Conservation (phyloP, 2,888 invertebrate species). For the Beris chalybata region DNA sequence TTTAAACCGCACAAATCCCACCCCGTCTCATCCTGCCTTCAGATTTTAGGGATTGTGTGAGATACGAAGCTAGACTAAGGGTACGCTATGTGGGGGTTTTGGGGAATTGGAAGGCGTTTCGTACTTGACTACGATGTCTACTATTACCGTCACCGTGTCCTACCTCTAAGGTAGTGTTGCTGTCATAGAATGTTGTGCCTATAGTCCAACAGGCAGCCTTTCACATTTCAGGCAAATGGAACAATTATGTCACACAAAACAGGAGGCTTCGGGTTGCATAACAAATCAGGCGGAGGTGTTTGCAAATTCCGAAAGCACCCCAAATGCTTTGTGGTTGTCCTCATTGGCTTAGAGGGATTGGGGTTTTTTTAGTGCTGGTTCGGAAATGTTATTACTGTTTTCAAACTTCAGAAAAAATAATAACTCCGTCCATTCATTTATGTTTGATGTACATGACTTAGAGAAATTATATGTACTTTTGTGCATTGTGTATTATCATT, state of each 20-base stretch:
- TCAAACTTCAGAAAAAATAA: too few relatives aligned
- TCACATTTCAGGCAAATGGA: slow-evolving; percentile 25
- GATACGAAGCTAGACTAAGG: slow-evolving; percentile 5
- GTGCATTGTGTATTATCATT: too few relatives aligned
- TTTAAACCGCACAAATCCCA: slow-evolving; percentile 27
- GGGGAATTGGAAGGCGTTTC: too few relatives aligned
- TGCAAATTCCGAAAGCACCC: slow-evolving; percentile 13
- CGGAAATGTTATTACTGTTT: too few relatives aligned
- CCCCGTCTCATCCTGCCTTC: not conserved
- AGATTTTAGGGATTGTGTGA: slow-evolving; percentile 24
- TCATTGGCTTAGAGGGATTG: slow-evolving; percentile 1
- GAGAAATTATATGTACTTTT: too few relatives aligned
- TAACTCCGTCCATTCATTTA: too few relatives aligned
- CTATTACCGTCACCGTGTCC: not conserved
- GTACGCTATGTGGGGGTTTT: too few relatives aligned
- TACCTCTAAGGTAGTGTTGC: not conserved
- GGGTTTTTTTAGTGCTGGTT: too few relatives aligned
- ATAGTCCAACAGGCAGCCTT: slow-evolving; percentile 22
- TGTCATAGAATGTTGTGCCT: too few relatives aligned
- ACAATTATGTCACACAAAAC: slow-evolving; percentile 32
- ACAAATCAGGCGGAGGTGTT: slow-evolving; percentile 26
- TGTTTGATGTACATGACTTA: too few relatives aligned
- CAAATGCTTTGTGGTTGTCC: slow-evolving; percentile 9
- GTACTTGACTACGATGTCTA: not conserved
- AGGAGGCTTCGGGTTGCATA: slow-evolving; percentile 27